Conservation (phyloP, 2,888 invertebrate species). For the Pristionchus mayeri region DNA sequence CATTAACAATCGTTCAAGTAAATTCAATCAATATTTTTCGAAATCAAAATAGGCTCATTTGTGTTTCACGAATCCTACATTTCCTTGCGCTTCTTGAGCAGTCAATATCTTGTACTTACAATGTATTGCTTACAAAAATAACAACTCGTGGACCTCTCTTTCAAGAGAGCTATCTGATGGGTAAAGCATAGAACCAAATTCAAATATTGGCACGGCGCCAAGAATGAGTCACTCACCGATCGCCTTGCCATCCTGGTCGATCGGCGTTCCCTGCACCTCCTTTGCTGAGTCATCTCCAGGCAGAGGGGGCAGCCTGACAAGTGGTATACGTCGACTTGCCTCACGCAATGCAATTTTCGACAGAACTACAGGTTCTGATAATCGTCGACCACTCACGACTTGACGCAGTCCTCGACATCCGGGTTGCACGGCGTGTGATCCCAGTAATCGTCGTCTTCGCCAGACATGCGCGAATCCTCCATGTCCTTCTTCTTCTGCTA, state of each 20-base stretch:
- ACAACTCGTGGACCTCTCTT: too few species aligned
- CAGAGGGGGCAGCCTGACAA: background rate
- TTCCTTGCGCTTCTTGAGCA: too few species aligned
- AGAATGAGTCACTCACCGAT: slow-evolving; percentile 32
- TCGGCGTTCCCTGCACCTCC: slow-evolving; percentile 45
- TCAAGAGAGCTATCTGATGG: too few species aligned
- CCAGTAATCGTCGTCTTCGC: slow-evolving; percentile 50
- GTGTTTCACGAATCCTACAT: too few species aligned
- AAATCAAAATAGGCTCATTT: too few species aligned
- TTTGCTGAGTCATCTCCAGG: background rate
- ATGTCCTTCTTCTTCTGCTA: background rate
- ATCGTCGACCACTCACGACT: slow-evolving; percentile 29
- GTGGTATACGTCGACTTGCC: background rate
- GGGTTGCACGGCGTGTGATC: slow-evolving; percentile 48
- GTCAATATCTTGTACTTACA: too few species aligned
- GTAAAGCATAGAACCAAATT: background rate
- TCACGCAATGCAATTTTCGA: background rate
- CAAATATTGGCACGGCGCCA: background rate
- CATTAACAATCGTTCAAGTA: too few species aligned
- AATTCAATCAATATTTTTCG: too few species aligned
- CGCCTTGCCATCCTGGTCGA: background rate
- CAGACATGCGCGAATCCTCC: slow-evolving; percentile 37
- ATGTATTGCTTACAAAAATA: too few species aligned
- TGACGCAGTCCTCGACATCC: slow-evolving; percentile 39
- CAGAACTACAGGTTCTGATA: background rate